A percentile compares a stretch with the other conserved stretches of the same genome.
phyloP scores from a whole-genome alignment of 2,888 invertebrate genomes.

The Noctua fimbriata region DNA sequence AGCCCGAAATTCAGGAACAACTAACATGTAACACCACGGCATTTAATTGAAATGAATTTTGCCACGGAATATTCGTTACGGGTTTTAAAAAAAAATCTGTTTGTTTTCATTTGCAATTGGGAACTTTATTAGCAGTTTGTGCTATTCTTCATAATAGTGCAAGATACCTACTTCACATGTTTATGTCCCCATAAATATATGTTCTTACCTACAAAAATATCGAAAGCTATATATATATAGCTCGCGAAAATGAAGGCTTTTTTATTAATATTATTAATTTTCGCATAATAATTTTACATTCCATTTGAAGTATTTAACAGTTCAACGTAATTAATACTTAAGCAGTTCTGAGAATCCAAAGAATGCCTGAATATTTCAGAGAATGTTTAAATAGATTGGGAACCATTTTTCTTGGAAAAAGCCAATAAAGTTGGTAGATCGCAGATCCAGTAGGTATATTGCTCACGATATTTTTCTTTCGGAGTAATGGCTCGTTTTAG shows the following conservation, averaged over 20 bases:
- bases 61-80: conserved; percentile 28
- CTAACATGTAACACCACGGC: conserved; percentile 41
- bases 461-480: conserved; percentile 37
- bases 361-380: conserved; percentile 25
- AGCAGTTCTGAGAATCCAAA: conserved; percentile 4
- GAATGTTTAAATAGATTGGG: conserved; percentile 32
- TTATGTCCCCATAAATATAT: neutral
- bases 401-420: conserved; percentile 32
- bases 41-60: conserved; percentile 64
- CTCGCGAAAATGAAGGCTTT: neutral
- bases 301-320: conserved; percentile 30
- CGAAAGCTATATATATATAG: neutral
- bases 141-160: conserved; percentile 17
- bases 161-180: neutral
- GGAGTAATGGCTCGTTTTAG: conserved; percentile 35
- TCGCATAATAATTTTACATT: neutral
- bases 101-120: conserved; percentile 32
- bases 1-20: conserved; percentile 50
- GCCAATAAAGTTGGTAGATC: conserved; percentile 45
- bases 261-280: neutral
- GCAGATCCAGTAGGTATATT: conserved; percentile 34
- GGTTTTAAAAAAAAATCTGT: conserved; percentile 25
- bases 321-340: conserved; percentile 16
- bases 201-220: conserved; percentile 4
- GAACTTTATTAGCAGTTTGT: conserved; percentile 28